These are phyloP conservation scores for Picathartes gymnocephalus DNA, from an alignment of 2,113 vertebrate genomes.

Conservation along the genomic window DNA sequence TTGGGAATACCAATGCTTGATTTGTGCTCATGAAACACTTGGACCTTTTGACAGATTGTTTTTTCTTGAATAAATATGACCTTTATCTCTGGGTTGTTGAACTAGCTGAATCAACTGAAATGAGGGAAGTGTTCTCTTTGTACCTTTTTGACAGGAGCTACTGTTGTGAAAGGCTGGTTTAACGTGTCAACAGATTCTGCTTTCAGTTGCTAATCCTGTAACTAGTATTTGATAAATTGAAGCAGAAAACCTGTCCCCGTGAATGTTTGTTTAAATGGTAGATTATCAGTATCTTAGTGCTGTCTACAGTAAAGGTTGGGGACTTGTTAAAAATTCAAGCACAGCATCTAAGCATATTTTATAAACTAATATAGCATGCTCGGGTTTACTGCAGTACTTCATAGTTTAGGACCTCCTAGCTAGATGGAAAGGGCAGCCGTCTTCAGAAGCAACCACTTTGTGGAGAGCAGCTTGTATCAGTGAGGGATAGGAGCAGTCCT, in stretches of 20 bases:
- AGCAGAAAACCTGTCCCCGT: not conserved
- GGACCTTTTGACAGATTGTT: not conserved
- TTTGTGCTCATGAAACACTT: not conserved
- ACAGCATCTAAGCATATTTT: not conserved
- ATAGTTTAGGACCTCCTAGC: not conserved
- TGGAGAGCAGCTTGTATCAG: not conserved
- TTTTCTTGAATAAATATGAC: not conserved
- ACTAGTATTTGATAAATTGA: not conserved
- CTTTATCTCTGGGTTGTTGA: not conserved
- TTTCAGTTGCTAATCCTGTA: not conserved
- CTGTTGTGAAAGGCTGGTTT: not conserved
- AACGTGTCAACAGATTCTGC: not conserved
- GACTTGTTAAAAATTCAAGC: not conserved
- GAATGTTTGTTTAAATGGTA: not conserved
- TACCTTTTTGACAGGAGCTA: not conserved
- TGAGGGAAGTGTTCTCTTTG: not conserved
- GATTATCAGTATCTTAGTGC: not conserved
- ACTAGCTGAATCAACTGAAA: slow-evolving; percentile 26
- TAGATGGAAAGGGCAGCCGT: not conserved
- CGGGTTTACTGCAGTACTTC: not conserved
- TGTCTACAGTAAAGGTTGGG: not conserved
- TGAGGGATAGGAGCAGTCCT: not conserved
- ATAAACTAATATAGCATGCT: not conserved
- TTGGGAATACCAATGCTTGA: not conserved
- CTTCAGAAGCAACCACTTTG: not conserved